phyloP scores from a whole-genome alignment of 1,140 invertebrate species.

The Drosophila sp. region DNA sequence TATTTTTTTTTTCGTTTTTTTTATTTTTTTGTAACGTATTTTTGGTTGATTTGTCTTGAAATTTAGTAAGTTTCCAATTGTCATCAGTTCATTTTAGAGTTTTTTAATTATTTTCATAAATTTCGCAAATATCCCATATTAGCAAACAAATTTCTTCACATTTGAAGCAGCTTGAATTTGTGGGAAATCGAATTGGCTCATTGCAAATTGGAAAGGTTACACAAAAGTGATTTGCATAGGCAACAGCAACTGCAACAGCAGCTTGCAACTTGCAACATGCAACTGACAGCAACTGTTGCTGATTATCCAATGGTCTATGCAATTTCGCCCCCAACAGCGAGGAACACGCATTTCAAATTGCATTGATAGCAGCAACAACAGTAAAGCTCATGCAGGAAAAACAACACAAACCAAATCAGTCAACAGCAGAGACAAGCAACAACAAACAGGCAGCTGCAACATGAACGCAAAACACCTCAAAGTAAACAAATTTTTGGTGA shows the following conservation, averaged over 20 bases:
- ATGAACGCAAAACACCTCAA: slow-evolving; percentile 44
- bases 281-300: slow-evolving; percentile 49
- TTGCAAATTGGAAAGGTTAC: slow-evolving; percentile 26
- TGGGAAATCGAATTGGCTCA: background rate
- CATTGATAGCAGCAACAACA: background rate
- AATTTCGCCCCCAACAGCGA: slow-evolving; percentile 12
- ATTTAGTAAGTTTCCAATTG: too few species aligned
- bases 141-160: background rate
- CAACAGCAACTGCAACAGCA: background rate
- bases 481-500: slow-evolving; percentile 49
- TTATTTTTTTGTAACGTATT: too few species aligned
- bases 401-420: slow-evolving; percentile 32
- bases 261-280: slow-evolving; percentile 1
- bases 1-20: too few species aligned
- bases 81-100: too few species aligned
- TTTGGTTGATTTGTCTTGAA: too few species aligned
- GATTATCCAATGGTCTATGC: slow-evolving; percentile 44
- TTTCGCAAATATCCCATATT: background rate
- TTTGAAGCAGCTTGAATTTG: background rate
- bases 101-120: too few species aligned
- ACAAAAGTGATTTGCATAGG: slow-evolving; percentile 26
- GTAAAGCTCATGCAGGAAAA: slow-evolving; percentile 9
- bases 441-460: background rate
- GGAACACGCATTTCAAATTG: slow-evolving; percentile 37
- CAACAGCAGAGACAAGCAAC: slow-evolving; percentile 17